Conservation (phyloP, 2,797 vertebrate species). For the Nyctalus aviator region DNA sequence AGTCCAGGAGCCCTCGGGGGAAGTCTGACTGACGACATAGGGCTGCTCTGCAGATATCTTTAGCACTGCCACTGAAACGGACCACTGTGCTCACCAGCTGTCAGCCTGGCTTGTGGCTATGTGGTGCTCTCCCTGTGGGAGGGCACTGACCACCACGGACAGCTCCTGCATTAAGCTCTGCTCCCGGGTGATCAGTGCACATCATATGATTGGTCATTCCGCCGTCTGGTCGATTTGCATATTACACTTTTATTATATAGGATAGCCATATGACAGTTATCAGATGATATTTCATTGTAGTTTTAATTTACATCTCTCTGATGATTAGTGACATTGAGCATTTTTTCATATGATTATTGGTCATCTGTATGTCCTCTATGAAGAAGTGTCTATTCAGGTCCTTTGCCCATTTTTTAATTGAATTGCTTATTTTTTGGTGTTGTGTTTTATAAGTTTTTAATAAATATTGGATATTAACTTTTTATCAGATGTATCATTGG, state of each 20-base stretch:
- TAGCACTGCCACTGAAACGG: accelerated
- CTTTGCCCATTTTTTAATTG: neutral
- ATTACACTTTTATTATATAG: too few species aligned
- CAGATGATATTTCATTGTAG: neutral
- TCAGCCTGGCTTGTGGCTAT: too few species aligned
- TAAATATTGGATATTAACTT: neutral
- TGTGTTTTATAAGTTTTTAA: neutral
- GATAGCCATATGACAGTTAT: neutral
- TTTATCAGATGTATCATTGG: neutral
- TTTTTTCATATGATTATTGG: neutral
- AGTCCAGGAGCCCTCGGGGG: too few species aligned
- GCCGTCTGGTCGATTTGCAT: too few species aligned
- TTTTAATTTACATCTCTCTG: neutral
- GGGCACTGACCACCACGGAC: too few species aligned
- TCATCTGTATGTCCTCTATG: neutral
- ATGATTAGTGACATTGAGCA: neutral
- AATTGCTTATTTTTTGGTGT: neutral
- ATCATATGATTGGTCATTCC: accelerated
- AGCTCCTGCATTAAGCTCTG: too few species aligned
- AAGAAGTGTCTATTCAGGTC: neutral
- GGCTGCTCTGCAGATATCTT: too few species aligned
- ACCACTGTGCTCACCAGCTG: too few species aligned
- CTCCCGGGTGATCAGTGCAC: too few species aligned
- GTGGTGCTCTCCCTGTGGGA: too few species aligned
- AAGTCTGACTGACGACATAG: too few species aligned